Evolutionary conservation across 1,140 invertebrate species (phyloP).

Genomic region (Drosophila pectinifera): DNA sequence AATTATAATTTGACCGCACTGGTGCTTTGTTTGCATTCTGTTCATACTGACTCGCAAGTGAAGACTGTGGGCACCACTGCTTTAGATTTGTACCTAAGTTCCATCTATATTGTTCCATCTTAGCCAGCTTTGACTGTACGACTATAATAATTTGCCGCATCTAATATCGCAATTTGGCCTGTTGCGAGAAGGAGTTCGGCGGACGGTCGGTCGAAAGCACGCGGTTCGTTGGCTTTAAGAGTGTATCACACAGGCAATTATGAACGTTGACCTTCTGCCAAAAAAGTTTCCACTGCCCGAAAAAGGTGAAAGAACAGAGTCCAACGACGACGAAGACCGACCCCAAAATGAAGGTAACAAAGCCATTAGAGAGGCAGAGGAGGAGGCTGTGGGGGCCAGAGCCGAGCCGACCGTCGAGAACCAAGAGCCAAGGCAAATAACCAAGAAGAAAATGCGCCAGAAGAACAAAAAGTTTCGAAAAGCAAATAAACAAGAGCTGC

Average conservation of each 20-base stretch:
- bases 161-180: conserved; percentile 38
- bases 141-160: conserved; percentile 46
- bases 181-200: conserved; percentile 13
- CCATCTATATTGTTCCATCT: neutral
- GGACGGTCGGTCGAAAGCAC: conserved; percentile 12
- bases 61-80: too few relatives aligned
- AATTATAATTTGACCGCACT: too few relatives aligned
- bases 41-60: too few relatives aligned
- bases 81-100: neutral
- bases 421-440: conserved; percentile 29
- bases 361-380: conserved; percentile 26
- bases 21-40: too few relatives aligned
- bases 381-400: neutral
- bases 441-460: conserved; percentile 35
- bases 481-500: conserved; percentile 54
- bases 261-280: conserved; percentile 76
- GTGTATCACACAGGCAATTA: conserved; percentile 57
- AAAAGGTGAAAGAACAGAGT: conserved; percentile 41
- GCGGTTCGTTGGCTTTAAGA: conserved; percentile 52
- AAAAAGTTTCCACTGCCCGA: conserved; percentile 59
- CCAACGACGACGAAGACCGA: conserved; percentile 16
- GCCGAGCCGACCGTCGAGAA: neutral
- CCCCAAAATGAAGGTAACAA: conserved; percentile 42
- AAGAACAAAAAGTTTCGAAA: conserved; percentile 48
- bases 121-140: conserved; percentile 17